These are phyloP conservation scores for Hyalella azteca DNA, from an alignment of 2,888 invertebrate species.

Conservation along the genomic window DNA sequence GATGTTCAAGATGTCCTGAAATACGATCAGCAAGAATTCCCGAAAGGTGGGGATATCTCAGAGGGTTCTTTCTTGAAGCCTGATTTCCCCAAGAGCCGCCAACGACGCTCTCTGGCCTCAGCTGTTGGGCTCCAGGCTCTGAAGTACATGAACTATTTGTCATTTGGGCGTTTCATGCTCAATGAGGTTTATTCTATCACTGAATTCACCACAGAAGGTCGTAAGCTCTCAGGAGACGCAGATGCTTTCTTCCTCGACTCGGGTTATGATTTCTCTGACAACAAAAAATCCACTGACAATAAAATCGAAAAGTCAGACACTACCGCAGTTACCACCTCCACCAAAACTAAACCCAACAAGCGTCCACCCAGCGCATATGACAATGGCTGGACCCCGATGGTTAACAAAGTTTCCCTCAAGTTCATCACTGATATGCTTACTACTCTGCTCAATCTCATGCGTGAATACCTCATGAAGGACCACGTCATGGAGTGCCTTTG, in stretches of 20 bases:
- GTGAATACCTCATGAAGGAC: slow-evolving; percentile 56
- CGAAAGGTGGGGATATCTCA: background rate
- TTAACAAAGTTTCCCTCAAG: slow-evolving; percentile 54
- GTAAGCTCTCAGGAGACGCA: slow-evolving; percentile 50
- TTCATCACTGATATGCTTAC: slow-evolving; percentile 56
- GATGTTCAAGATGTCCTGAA: slow-evolving; percentile 28
- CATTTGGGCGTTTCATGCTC: slow-evolving; percentile 48
- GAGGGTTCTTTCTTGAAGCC: background rate
- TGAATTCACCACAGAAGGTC: slow-evolving; percentile 43
- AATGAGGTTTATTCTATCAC: slow-evolving; percentile 52
- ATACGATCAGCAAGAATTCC: background rate
- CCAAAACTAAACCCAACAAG: slow-evolving; percentile 4
- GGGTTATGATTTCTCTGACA: slow-evolving; percentile 36
- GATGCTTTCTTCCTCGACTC: slow-evolving; percentile 48
- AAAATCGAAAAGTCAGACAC: slow-evolving; percentile 24
- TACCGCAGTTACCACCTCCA: background rate
- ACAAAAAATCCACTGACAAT: background rate
- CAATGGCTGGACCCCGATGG: slow-evolving; percentile 54
- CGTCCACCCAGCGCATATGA: slow-evolving; percentile 30
- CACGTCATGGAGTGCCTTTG: slow-evolving; percentile 59
- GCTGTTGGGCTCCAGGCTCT: slow-evolving; percentile 18
- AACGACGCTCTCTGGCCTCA: slow-evolving; percentile 17
- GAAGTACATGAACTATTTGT: slow-evolving; percentile 47
- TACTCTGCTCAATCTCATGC: slow-evolving; percentile 57
- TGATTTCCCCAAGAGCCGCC: background rate